These are phyloP conservation scores for Drosophila borealis DNA, from an alignment of 2,888 invertebrate genomes.

Conservation along the genomic window DNA sequence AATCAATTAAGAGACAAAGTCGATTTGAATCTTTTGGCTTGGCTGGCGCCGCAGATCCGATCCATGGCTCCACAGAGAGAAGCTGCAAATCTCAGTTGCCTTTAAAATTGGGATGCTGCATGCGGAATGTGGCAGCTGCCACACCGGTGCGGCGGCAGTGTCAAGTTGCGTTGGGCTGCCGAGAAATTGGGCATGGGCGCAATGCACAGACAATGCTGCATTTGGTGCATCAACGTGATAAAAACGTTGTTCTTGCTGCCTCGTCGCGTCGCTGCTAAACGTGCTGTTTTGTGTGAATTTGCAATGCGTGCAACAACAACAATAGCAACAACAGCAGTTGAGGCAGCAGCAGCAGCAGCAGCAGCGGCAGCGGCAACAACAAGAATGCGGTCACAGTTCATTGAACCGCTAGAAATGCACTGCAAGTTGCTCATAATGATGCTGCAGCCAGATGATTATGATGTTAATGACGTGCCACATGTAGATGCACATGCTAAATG, in stretches of 20 bases:
- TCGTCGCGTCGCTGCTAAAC: slow-evolving; percentile 34
- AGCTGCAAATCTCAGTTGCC: not conserved
- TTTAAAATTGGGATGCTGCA: not conserved
- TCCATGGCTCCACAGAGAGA: slow-evolving; percentile 1
- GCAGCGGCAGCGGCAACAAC: slow-evolving; percentile 28
- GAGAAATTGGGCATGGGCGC: slow-evolving; percentile 8
- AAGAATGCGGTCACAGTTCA: slow-evolving; percentile 73
- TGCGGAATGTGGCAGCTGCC: not conserved
- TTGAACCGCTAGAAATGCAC: slow-evolving; percentile 65
- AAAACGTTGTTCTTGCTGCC: slow-evolving; percentile 32
- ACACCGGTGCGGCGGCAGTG: slow-evolving; percentile 7
- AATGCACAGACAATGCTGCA: slow-evolving; percentile 37
- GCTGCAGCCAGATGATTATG: slow-evolving; percentile 24
- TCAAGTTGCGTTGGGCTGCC: slow-evolving; percentile 16
- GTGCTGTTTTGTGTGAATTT: slow-evolving; percentile 59
- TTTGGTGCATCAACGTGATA: slow-evolving; percentile 53
- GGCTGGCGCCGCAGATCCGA: slow-evolving; percentile 2
- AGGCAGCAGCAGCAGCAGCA: slow-evolving; percentile 20
- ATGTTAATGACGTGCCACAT: slow-evolving; percentile 19
- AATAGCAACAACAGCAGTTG: not conserved
- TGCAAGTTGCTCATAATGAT: slow-evolving; percentile 49
- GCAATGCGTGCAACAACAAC: slow-evolving; percentile 53
- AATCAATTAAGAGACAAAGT: slow-evolving; percentile 42
- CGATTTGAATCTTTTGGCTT: slow-evolving; percentile 23
- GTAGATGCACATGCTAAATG: slow-evolving; percentile 33